These are phyloP conservation scores for Rhagoletis zephyria DNA, from an alignment of 1,140 invertebrate species.

Conservation along the genomic window DNA sequence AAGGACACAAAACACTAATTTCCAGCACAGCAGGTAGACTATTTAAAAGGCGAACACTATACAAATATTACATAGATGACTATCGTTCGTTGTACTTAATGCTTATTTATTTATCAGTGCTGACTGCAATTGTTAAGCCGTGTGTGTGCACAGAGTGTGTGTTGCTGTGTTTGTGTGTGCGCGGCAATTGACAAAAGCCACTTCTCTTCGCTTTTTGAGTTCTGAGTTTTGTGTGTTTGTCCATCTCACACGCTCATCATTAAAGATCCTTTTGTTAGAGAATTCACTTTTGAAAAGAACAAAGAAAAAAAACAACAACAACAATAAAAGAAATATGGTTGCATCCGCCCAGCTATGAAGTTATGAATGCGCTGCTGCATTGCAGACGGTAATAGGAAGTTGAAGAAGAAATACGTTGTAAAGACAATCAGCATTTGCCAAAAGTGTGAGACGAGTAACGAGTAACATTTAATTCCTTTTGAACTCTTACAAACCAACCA, in stretches of 20 bases:
- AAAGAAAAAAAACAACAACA: neutral
- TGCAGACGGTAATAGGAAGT: neutral
- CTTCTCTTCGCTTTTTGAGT: neutral
- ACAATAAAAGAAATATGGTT: neutral
- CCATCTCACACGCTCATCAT: constrained; percentile 46
- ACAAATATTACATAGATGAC: constrained; percentile 31
- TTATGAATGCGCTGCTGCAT: constrained; percentile 2
- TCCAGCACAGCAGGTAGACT: neutral
- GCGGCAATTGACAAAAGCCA: neutral
- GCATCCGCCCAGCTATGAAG: constrained; percentile 22
- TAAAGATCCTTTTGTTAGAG: constrained; percentile 27
- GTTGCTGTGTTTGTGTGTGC: neutral
- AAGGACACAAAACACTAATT: constrained; percentile 18
- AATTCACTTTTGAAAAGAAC: constrained; percentile 12
- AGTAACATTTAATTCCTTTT: constrained; percentile 5
- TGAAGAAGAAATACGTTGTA: neutral
- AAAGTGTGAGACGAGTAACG: neutral
- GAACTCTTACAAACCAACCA: neutral
- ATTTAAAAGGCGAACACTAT: neutral
- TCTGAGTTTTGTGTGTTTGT: neutral
- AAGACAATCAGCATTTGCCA: neutral
- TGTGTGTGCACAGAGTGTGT: no score
- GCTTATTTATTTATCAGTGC: neutral
- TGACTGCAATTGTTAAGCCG: no score
- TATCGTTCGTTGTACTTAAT: neutral